Evolutionary conservation across 2,113 vertebrate genomes (phyloP).

Genomic region (Typhlomys cinereus): DNA sequence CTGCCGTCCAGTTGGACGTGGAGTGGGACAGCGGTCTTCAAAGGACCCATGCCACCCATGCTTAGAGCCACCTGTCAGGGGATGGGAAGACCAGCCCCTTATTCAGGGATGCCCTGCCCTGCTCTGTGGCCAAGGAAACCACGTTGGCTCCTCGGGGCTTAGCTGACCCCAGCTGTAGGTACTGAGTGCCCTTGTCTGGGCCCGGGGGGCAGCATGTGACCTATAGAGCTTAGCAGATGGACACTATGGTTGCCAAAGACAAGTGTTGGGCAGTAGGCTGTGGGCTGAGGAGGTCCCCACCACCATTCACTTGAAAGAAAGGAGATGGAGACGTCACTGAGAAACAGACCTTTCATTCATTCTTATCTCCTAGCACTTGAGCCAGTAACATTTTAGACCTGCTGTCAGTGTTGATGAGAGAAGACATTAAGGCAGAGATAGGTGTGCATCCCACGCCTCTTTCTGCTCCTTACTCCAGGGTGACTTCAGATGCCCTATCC

Average conservation of each 20-base stretch:
- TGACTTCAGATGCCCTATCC: not conserved
- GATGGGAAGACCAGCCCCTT: no score
- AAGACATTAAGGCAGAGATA: no score
- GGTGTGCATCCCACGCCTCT: no score
- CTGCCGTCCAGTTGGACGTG: no score
- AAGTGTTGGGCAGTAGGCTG: not conserved
- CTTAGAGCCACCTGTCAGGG: no score
- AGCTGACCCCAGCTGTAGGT: not conserved
- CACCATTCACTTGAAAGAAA: not conserved
- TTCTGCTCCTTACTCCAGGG: no score
- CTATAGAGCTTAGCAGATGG: not conserved
- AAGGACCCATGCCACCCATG: no score
- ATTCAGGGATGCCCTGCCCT: not conserved
- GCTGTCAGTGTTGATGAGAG: not conserved
- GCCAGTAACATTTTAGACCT: not conserved
- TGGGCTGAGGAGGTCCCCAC: not conserved
- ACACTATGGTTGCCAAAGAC: not conserved
- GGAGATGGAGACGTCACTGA: no score
- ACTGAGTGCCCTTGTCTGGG: not conserved
- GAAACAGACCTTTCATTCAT: no score
- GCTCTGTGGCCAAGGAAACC: not conserved
- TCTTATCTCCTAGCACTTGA: not conserved
- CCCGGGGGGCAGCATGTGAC: no score
- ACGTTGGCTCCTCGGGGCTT: not conserved
- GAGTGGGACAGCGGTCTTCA: no score